Evolutionary conservation across 2,113 vertebrate species (phyloP).

Genomic region (Fukomys damarensis): DNA sequence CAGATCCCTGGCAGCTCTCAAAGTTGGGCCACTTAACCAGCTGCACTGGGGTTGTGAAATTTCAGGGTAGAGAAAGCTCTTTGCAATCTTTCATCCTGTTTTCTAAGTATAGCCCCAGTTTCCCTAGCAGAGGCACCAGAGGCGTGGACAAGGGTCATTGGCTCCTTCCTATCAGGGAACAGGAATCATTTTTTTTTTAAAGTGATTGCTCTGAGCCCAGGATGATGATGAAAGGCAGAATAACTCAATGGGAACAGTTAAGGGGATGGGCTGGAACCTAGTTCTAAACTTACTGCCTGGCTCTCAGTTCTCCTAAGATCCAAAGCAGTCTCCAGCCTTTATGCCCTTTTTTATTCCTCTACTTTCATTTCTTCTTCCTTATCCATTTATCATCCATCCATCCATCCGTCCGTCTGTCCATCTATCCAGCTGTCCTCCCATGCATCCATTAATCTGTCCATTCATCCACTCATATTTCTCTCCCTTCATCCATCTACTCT

Average conservation of each 20-base stretch:
- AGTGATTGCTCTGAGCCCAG: neutral
- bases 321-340: neutral
- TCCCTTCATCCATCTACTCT: neutral
- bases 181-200: neutral
- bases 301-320: neutral
- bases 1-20: neutral
- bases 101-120: neutral
- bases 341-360: neutral
- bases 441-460: neutral
- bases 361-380: neutral
- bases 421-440: neutral
- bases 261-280: neutral
- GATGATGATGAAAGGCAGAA: neutral
- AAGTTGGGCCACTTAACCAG: neutral
- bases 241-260: neutral
- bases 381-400: neutral
- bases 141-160: slow-evolving; percentile 16
- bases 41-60: neutral
- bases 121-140: slow-evolving; percentile 30
- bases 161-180: neutral
- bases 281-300: neutral
- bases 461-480: neutral
- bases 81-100: neutral
- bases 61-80: neutral
- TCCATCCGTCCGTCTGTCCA: neutral